Evolutionary conservation across 2,888 invertebrate genomes (phyloP), one percentile per base, ranked within the genome.

Genomic region (Yponomeuta evonymella): DNA sequence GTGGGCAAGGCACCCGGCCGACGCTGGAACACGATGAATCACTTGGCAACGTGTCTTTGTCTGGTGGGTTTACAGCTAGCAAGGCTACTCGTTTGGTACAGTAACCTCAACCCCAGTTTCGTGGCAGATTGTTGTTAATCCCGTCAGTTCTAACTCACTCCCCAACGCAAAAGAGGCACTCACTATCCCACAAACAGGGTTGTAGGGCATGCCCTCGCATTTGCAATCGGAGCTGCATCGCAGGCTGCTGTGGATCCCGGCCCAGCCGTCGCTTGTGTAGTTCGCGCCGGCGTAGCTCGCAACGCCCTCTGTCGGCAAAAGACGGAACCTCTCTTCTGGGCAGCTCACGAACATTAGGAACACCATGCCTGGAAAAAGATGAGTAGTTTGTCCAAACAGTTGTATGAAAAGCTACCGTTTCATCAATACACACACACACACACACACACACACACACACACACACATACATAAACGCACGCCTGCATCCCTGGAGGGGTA

Each of bases 301-400:
- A 6, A 8, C 11, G 43, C 76, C 76, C 64, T 75, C 79, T 68
- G 80, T 78, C 67, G 85, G 92, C 66, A 96, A 91, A 75, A 96
- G 95, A 29, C 95, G 95, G 85, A 96, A 95, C 81, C 96, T 96
- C 82, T 96, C 95, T 93, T 97, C 96, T 15, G 97, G 96, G 83
- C 98, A 98, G 51, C 97, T 97, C 78, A 98, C 95, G 86, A 97
- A 97, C 97, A 97, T 97, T 64, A 97, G 86, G 72, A 96, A 90
- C 29, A 96, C 94, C 97, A 97, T 97, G 78, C 95, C 95, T 94
- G 85, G 6, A 87, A 86, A 76, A 74, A 12, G 51, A 58, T 12
- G 15, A 15, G 8, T 9, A 58, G 51, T 8, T 43, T 43, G 43
- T 43, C 43, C 3, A 43, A 43, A 43, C 9, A 33, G 23, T 33